phyloP scores from a whole-genome alignment of 2,888 invertebrate genomes.

The Andrena marginata region DNA sequence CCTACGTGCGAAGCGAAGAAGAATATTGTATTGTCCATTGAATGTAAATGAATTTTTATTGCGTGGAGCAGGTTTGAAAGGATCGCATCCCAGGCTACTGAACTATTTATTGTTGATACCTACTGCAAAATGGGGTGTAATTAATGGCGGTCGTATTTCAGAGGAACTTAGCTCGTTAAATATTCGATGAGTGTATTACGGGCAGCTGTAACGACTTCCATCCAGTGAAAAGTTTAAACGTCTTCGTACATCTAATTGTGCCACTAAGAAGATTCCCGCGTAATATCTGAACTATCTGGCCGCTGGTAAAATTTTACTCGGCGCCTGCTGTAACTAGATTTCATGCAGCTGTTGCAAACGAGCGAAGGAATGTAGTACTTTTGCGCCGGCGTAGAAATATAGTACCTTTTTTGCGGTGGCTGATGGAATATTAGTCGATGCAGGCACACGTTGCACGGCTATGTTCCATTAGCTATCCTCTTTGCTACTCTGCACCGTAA shows the following conservation, averaged over 20 bases:
- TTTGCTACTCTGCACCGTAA: neutral
- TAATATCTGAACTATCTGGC: slow-evolving; percentile 44
- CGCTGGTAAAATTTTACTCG: slow-evolving; percentile 36
- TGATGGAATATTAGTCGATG: neutral
- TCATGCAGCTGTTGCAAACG: slow-evolving; percentile 35
- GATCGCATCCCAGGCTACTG: no score
- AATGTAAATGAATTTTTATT: no score
- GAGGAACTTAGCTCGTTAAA: slow-evolving; percentile 52
- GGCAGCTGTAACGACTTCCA: slow-evolving; percentile 29
- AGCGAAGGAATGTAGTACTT: slow-evolving; percentile 8
- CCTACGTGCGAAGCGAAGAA: no score
- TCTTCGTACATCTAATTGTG: slow-evolving; percentile 46
- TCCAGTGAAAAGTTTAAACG: slow-evolving; percentile 46
- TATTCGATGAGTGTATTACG: slow-evolving; percentile 39
- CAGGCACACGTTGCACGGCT: neutral
- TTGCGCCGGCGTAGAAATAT: neutral
- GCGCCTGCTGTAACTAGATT: slow-evolving; percentile 21
- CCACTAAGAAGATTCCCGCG: slow-evolving; percentile 50
- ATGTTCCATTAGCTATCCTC: neutral
- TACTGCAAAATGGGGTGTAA: slow-evolving; percentile 27
- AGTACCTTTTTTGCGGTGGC: neutral
- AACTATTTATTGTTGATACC: slow-evolving; percentile 20
- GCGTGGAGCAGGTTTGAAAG: no score
- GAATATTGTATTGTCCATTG: no score
- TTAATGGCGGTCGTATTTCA: slow-evolving; percentile 45